Conservation (phyloP, 2,888 invertebrate genomes). For the Drosophila stalkeri region DNA sequence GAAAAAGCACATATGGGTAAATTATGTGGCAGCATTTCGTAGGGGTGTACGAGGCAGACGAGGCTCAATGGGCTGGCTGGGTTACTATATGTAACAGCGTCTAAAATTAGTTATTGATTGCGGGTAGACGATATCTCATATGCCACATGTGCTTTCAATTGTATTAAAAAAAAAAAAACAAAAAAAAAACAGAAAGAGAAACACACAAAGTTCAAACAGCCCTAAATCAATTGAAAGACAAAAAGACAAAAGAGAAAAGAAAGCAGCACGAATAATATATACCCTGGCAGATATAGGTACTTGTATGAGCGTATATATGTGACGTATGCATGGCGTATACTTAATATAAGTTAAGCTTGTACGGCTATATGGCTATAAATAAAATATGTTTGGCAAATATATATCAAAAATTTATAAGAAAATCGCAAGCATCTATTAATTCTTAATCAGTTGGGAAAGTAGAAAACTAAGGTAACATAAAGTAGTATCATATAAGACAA, state of each 20-base stretch:
- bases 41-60: background rate
- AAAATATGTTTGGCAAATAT: background rate
- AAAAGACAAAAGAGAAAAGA: background rate
- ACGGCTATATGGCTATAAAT: background rate
- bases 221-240: conserved; percentile 24
- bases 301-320: background rate
- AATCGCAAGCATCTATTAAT: too few relatives aligned
- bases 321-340: background rate
- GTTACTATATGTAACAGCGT: conserved; percentile 22
- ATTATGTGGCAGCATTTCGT: conserved; percentile 6
- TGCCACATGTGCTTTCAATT: conserved; percentile 51
- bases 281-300: background rate
- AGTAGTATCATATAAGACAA: background rate
- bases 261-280: background rate
- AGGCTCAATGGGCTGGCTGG: background rate
- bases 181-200: background rate
- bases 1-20: conserved; percentile 29
- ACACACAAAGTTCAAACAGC: conserved; percentile 11
- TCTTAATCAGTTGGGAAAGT: background rate
- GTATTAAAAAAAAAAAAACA: conserved; percentile 14
- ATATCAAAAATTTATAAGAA: too few relatives aligned
- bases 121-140: conserved; percentile 40
- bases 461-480: background rate
- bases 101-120: conserved; percentile 63
- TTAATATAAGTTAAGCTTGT: background rate